Evolutionary conservation across 1,140 invertebrate species (phyloP), one percentile per base, ranked within the genome.

Genomic region (Megalopta genalis): DNA sequence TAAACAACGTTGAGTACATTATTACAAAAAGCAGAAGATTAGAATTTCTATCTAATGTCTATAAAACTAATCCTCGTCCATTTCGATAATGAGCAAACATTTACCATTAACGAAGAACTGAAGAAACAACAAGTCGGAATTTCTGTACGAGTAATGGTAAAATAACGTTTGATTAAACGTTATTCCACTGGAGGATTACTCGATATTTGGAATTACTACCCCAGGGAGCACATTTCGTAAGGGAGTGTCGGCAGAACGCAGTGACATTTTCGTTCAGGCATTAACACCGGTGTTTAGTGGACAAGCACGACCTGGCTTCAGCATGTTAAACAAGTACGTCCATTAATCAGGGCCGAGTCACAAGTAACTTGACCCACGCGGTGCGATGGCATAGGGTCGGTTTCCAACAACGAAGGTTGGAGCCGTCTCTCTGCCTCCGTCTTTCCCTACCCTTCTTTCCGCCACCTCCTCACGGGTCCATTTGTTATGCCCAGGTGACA

Each of bases 401-500:
- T 76, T 86, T 88, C 82, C 84, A 86, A 78, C 85, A 81, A 69
- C 80, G 84, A 83, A 84, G 77, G 71, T 59, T 80, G 82, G 66
- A 87, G 60, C 80, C 74, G 86, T 75, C 83, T 79, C 83, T 80
- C 67, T 62, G 0, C 75, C 60, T 68, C 76, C 84, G 77, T 85
- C 80, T 81, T 81, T 81, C 83, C 75, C 77, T 18, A 74, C 81
- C 84, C 84, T 66, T 77, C 77, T 83, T 83, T 80, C 84, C 84
- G 54, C 65, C 77, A n/a, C 77, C 78, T 68, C 81, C 75, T 82
- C 81, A 46, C 49, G 83, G 86, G 83, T 88, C 85, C 89, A 90
- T 90, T 90, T 89, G 87, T 90, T 90, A 90, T 87, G 85, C 84
- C 88, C 86, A 86, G 87, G 87, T 89, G 89, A 90, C 89, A 90